These are phyloP conservation scores for Dermolepida albohirtum DNA, from an alignment of 2,888 invertebrate genomes.

Conservation along the genomic window DNA sequence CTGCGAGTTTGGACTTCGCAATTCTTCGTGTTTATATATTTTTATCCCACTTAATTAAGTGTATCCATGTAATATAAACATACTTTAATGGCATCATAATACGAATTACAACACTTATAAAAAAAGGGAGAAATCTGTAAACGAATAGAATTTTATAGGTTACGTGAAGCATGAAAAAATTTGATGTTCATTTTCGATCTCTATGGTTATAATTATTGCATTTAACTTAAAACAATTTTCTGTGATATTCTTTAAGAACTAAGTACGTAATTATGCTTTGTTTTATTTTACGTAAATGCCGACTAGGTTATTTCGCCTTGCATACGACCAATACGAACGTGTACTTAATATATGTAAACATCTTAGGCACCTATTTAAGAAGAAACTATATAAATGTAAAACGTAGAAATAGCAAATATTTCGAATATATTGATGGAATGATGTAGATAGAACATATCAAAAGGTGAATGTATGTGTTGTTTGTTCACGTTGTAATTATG, in stretches of 20 bases:
- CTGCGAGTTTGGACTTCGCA: no score
- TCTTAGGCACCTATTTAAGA: constrained; percentile 23
- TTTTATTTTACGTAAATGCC: constrained; percentile 26
- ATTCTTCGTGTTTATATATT: no score
- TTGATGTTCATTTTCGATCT: no score
- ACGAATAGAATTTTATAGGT: no score
- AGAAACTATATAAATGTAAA: constrained; percentile 4
- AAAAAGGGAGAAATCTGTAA: no score
- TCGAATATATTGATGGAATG: constrained; percentile 5
- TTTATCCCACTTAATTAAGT: no score
- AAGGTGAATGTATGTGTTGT: constrained; percentile 23
- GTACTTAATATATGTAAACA: constrained; percentile 10
- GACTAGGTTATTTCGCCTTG: constrained; percentile 39
- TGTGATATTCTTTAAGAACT: constrained; percentile 39
- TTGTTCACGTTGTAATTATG: constrained; percentile 8
- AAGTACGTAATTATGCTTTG: not conserved
- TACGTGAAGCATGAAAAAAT: no score
- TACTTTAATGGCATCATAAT: no score
- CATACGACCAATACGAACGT: constrained; percentile 41
- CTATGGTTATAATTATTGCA: constrained; percentile 19
- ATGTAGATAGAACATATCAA: constrained; percentile 32
- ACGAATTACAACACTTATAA: no score
- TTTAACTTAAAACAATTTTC: constrained; percentile 29
- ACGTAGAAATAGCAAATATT: not conserved
- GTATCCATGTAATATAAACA: no score